phyloP scores from a whole-genome alignment of 2,797 vertebrate species.

The Atherinosoma microstoma region DNA sequence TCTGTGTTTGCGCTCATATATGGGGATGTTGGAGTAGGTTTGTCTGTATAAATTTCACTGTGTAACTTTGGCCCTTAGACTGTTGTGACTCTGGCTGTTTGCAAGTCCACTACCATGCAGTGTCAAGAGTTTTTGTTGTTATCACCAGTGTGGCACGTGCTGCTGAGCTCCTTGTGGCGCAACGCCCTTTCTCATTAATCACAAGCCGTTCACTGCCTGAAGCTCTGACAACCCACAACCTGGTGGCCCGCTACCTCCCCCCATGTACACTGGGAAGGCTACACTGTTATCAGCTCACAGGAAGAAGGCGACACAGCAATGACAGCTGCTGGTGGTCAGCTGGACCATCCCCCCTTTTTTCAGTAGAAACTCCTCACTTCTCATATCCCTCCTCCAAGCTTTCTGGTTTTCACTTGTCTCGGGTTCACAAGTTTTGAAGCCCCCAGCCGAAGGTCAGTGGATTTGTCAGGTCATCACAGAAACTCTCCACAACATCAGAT shows the following conservation, averaged over 20 bases:
- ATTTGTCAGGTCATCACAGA: conserved; percentile 77
- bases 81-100: conserved; percentile 28
- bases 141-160: conserved; percentile 65
- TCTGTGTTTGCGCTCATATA: not conserved
- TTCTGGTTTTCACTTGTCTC: conserved; percentile 61
- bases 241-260: conserved; percentile 66
- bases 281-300: conserved; percentile 63
- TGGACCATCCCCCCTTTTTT: conserved; percentile 44
- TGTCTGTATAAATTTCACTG: conserved; percentile 5
- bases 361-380: conserved; percentile 46
- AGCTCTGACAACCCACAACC: conserved; percentile 78
- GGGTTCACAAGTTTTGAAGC: conserved; percentile 78
- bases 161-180: conserved; percentile 63
- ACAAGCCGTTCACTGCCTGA: conserved; percentile 53
- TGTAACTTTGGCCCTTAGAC: conserved; percentile 7
- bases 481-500: conserved; percentile 79
- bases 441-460: conserved; percentile 74
- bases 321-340: conserved; percentile 77
- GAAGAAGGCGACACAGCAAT: conserved; percentile 53
- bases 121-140: conserved; percentile 53
- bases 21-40: not conserved
- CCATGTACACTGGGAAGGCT: conserved; percentile 47
- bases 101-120: conserved; percentile 15
- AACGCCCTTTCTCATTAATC: conserved; percentile 80
- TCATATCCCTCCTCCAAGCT: conserved; percentile 42